phyloP scores from a whole-genome alignment of 2,888 invertebrate species.

The Acleris laterana region DNA sequence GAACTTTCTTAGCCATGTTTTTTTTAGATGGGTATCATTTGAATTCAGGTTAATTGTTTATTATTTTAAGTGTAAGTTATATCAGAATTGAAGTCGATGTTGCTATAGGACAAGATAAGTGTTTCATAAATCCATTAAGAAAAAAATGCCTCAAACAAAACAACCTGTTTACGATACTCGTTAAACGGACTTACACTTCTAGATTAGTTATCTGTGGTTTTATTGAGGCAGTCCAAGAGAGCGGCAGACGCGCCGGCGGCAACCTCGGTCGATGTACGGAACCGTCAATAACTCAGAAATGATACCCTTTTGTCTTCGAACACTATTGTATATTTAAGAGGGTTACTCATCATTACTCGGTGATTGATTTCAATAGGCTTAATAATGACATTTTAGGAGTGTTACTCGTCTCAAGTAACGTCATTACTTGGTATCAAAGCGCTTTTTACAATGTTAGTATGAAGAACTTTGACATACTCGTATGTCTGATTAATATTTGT shows the following conservation, averaged over 20 bases:
- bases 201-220: constrained; percentile 57
- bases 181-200: constrained; percentile 47
- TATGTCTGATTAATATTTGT: neutral
- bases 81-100: no score
- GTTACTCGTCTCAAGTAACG: no score
- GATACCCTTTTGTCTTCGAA: constrained; percentile 40
- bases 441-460: no score
- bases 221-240: constrained; percentile 67
- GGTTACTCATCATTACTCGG: constrained; percentile 21
- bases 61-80: no score
- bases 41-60: no score
- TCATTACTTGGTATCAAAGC: no score
- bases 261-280: constrained; percentile 71
- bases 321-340: constrained; percentile 27
- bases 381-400: no score
- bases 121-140: no score
- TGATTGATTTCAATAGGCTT: constrained; percentile 2
- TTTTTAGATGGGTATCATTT: no score
- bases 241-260: constrained; percentile 76
- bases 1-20: no score
- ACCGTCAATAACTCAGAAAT: constrained; percentile 48
- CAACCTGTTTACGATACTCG: constrained; percentile 5
- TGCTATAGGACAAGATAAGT: no score
- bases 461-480: neutral
- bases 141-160: neutral